Conservation (phyloP, 2,888 invertebrate species). For the Tupiocoris notatus region DNA sequence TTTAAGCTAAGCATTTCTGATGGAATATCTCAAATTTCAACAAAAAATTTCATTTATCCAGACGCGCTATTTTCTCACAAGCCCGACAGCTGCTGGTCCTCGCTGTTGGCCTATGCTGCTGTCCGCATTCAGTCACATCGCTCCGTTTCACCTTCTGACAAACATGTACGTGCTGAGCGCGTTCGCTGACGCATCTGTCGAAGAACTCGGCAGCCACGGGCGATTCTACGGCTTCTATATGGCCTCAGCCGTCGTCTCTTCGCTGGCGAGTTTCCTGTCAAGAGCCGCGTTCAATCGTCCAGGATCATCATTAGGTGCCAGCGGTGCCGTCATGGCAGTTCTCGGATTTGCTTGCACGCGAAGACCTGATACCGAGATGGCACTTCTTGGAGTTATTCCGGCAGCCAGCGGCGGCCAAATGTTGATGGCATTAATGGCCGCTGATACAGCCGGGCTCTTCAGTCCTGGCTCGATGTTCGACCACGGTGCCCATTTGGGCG, state of each 20-base stretch:
- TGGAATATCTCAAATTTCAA: no score
- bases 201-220: conserved; percentile 2
- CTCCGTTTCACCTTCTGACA: neutral
- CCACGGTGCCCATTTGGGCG: conserved; percentile 25
- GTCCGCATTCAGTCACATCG: conserved; percentile 26
- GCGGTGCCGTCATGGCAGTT: conserved; percentile 24
- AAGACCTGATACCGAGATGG: conserved; percentile 3
- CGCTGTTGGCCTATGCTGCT: conserved; percentile 26
- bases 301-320: conserved; percentile 21
- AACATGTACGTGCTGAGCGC: conserved; percentile 30
- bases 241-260: neutral
- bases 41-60: no score
- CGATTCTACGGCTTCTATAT: conserved; percentile 21
- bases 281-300: conserved; percentile 14
- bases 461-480: conserved; percentile 5
- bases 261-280: conserved; percentile 10
- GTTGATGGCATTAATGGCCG: conserved; percentile 4
- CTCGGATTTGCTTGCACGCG: conserved; percentile 2
- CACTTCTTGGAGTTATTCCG: neutral
- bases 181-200: conserved; percentile 8
- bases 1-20: no score
- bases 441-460: conserved; percentile 12
- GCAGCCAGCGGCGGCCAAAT: conserved; percentile 1
- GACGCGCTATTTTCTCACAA: conserved; percentile 21
- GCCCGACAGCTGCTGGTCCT: neutral